Evolutionary conservation across 2,888 invertebrate species (phyloP).

Genomic region (Acronicta psi): DNA sequence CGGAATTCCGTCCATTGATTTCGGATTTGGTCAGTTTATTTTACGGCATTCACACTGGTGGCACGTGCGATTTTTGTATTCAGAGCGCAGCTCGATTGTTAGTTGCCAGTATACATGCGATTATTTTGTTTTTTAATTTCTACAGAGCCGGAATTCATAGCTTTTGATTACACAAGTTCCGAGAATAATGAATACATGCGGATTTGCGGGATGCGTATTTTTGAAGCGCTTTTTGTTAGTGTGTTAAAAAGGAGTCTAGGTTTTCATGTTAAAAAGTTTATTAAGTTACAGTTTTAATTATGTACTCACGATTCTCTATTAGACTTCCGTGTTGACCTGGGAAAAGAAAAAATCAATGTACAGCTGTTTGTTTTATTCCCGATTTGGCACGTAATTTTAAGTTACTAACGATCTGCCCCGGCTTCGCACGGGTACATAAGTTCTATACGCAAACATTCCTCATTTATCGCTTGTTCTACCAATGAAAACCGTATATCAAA

Average conservation of each 20-base stretch:
- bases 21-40: slow-evolving; percentile 38
- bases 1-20: slow-evolving; percentile 20
- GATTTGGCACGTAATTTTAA: no score
- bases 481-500: no score
- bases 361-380: slow-evolving; percentile 18
- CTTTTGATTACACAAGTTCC: slow-evolving; percentile 14
- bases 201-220: slow-evolving; percentile 7
- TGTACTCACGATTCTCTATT: slow-evolving; percentile 58
- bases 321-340: slow-evolving; percentile 58
- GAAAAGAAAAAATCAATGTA: slow-evolving; percentile 48
- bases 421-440: no score
- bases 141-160: slow-evolving; percentile 2
- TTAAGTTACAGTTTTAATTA: slow-evolving; percentile 25
- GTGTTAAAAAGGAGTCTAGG: slow-evolving; percentile 11
- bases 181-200: slow-evolving; percentile 23
- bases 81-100: slow-evolving; percentile 29
- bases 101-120: slow-evolving; percentile 13
- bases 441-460: no score
- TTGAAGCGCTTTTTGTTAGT: slow-evolving; percentile 35
- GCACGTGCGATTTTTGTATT: slow-evolving; percentile 41
- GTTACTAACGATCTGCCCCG: no score
- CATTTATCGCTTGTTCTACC: no score
- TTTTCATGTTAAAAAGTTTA: slow-evolving; percentile 31
- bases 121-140: slow-evolving; percentile 15
- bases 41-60: slow-evolving; percentile 15